Evolutionary conservation across 2,888 invertebrate genomes (phyloP).

Genomic region (Drosophila eohydei): DNA sequence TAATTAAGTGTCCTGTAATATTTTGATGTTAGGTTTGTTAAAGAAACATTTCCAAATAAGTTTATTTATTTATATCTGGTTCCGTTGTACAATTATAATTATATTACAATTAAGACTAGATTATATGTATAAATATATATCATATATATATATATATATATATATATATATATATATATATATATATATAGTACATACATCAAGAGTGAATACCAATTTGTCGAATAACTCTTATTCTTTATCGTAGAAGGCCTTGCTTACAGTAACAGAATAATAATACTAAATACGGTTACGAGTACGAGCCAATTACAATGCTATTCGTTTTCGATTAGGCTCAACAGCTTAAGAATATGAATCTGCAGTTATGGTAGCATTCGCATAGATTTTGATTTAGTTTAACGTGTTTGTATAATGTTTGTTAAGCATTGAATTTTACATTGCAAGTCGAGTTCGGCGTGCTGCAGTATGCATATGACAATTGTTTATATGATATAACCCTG

Average conservation of each 20-base stretch:
- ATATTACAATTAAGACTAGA: constrained; percentile 79
- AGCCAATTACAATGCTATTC: constrained; percentile 31
- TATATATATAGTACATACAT: constrained; percentile 52
- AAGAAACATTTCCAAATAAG: constrained; percentile 47
- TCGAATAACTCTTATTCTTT: constrained; percentile 43
- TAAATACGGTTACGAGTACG: constrained; percentile 42
- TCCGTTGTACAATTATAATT: constrained; percentile 70
- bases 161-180: constrained; percentile 20
- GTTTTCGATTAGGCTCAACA: constrained; percentile 4
- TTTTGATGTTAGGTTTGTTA: background rate
- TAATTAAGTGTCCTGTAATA: too few relatives aligned
- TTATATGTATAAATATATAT: constrained; percentile 41
- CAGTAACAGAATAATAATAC: constrained; percentile 41
- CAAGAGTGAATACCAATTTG: constrained; percentile 64
- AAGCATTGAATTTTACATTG: constrained; percentile 13
- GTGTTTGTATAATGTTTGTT: constrained; percentile 33
- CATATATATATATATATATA: constrained; percentile 16
- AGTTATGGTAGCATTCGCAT: constrained; percentile 27
- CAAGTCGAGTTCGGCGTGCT: constrained; percentile 43
- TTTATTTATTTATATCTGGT: constrained; percentile 63
- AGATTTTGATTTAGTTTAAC: constrained; percentile 62
- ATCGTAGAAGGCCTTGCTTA: constrained; percentile 54
- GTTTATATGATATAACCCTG: constrained; percentile 60
- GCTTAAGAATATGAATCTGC: constrained; percentile 4
- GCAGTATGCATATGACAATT: constrained; percentile 33